Evolutionary conservation across 2,113 vertebrate genomes (phyloP), one percentile per base, ranked within the genome.

Genomic region (Thunnus thynnus): DNA sequence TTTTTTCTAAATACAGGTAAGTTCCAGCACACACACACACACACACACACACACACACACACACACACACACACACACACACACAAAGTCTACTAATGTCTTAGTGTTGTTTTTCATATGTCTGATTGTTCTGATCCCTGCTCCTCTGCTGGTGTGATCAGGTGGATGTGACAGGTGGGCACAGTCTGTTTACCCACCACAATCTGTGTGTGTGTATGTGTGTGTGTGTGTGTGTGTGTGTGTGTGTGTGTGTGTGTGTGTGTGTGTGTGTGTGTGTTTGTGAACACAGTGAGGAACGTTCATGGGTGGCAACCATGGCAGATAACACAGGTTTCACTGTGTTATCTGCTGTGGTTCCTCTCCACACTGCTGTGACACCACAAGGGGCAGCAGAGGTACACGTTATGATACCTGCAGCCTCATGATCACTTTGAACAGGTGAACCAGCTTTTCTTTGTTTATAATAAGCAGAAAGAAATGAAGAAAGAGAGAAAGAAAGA

Each of bases 371-470:
- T 22, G 18, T 66, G 57, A n/a, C 0, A 11, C 94, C 94, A 93
- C 88, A 50, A 80, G 93, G 87, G 91, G 93, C 92, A 94, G 92
- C 84, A 94, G 86, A 95, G 81, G 88, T 62, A 89, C 90, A 93
- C 16, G 41, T 13, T 41, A 90, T 6, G 11, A 52, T 1, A 68
- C 46, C 62, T 50, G 32, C 69, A 66, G 74, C 61, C 27, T 41
- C 17, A 30, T 36, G 3, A 44, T 30, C 60, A 20, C 14, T 68
- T 8, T 62, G 14, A 78, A 73, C 67, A 82, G 76, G 51, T 74
- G 63, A 65, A 71, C 5, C 60, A 50, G 41, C 52, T 52, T 22
- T 55, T 62, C 62, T 66, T 76, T 73, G 46, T 76, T 0, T 80
- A 25, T 10, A 20, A 72, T 17, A 61, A 46, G 30, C 7, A 66